Evolutionary conservation across 2,113 vertebrate genomes (phyloP).

Genomic region (Arizona elegans): DNA sequence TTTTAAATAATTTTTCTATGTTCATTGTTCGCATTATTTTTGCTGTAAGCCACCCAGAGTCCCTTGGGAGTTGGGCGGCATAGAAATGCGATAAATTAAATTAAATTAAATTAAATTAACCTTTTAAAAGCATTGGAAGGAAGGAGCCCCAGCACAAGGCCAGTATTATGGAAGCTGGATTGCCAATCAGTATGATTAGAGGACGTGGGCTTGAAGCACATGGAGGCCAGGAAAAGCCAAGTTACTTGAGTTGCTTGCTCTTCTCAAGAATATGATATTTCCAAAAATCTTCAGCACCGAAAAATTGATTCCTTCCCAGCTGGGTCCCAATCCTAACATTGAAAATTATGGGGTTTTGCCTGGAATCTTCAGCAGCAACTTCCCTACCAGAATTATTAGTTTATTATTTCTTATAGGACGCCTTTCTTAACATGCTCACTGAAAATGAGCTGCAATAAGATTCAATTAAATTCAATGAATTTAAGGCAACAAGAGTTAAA

Average conservation of each 20-base stretch:
- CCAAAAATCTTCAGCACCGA: neutral
- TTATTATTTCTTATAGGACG: neutral
- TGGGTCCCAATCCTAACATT: neutral
- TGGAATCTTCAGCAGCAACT: neutral
- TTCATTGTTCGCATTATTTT: no score
- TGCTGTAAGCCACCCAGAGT: no score
- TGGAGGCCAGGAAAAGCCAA: neutral
- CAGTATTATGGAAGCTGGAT: neutral
- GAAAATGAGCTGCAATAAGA: neutral
- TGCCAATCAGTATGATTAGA: neutral
- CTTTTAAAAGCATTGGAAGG: neutral
- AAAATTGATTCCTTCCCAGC: neutral
- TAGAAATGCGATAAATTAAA: no score
- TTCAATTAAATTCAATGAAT: neutral
- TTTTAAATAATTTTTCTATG: no score
- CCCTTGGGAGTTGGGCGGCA: no score
- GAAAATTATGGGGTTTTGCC: neutral
- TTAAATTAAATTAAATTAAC: no score
- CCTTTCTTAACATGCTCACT: neutral
- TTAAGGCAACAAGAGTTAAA: neutral
- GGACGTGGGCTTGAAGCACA: neutral
- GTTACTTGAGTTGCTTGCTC: neutral
- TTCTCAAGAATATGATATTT: neutral
- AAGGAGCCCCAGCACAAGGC: neutral
- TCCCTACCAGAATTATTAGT: neutral